Evolutionary conservation across 2,113 vertebrate species (phyloP).

Genomic region (Poicephalus meyeri): DNA sequence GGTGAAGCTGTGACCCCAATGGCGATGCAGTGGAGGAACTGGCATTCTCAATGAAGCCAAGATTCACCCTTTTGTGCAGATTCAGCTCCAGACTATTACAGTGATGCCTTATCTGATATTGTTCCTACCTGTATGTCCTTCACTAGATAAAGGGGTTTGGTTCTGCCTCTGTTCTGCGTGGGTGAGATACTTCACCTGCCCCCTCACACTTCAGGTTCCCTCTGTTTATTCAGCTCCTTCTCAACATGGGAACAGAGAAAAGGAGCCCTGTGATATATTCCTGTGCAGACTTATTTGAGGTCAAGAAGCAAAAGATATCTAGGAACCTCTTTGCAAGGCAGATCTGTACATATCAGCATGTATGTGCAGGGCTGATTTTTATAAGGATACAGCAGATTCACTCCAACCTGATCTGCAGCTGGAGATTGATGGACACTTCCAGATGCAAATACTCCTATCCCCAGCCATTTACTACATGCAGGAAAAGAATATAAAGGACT

Average conservation of each 20-base stretch:
- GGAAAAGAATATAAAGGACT: neutral
- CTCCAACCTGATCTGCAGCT: neutral
- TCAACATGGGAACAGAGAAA: neutral
- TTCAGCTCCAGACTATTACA: neutral
- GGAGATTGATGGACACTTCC: neutral
- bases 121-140: neutral
- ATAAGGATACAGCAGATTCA: neutral
- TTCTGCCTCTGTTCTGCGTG: neutral
- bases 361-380: neutral
- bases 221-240: neutral
- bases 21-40: neutral
- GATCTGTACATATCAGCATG: neutral
- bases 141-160: neutral
- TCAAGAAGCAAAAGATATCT: neutral
- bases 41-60: neutral
- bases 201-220: neutral
- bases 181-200: neutral
- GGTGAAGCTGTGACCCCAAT: neutral
- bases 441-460: neutral
- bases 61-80: neutral
- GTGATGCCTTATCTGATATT: neutral
- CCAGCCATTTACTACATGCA: neutral
- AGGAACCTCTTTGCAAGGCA: fast-evolving
- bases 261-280: neutral
- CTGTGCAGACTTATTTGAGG: neutral